Base-by-base conservation (phyloP, 1,140 invertebrate genomes). In the Caenorhabditis remanei region DNA sequence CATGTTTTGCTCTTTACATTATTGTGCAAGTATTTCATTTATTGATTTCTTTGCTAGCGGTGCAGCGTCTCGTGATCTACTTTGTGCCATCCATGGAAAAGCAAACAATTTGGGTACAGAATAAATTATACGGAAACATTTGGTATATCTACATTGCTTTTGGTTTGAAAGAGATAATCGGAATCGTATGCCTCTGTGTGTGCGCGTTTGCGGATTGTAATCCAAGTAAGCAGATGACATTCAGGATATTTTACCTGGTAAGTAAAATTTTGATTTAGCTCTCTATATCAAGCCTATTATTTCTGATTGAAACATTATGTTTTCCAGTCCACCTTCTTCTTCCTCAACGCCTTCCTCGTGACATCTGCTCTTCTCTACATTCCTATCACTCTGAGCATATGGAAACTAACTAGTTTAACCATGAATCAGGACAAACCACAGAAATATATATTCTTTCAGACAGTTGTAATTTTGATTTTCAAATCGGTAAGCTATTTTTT, bases 401-500 rank as follows among this genome's bases (percentile, higher is more conserved):
- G 61, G 61, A 63, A 63, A 32, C 24, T 63, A 8, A 16, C 55
- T 4, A 32, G 11, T 14, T 32, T 32, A 9, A 32, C 21, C 3
- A 63, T 40, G 7, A 11, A 8, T 2, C 9, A 63, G 61, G 11
- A 40, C 24, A 63, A 32, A 0, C 40, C 41, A 7, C 41, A 71
- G 11, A 71, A 46, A n/a, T 71, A 71, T 8, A 71, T 71, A 4
- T 71, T 43, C 8, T 71, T 16, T 16, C 65, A 71, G 65, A 71
- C 41, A 19, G 9, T 71, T 2, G 9, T n/a, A 2, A 43, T 46
- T 6, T n/a, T 71, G 16, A 71, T 71, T 71, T 46, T 71, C 8
- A 46, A 71, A 71, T 71, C 41, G 21, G 40, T 71, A 71, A 43
- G 21, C 21, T 2, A 53, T 3, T 0, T 53, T 14, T 3, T 53